Conservation (phyloP, 1,140 invertebrate species). For the Cephus cinctus region DNA sequence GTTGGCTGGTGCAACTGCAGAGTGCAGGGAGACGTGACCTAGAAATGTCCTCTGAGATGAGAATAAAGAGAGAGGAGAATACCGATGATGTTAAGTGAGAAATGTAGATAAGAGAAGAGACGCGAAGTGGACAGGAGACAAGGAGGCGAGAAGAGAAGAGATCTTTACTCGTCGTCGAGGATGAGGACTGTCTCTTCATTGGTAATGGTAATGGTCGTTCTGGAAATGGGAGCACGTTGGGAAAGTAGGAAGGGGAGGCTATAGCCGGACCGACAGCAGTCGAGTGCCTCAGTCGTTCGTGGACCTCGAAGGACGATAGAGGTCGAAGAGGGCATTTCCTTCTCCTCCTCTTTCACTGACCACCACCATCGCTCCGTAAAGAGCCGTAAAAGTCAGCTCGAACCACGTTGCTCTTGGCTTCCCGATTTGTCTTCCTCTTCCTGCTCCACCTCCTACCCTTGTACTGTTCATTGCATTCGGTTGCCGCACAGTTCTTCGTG, state of each 20-base stretch:
- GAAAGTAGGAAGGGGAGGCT: conserved; percentile 56
- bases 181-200: too few species aligned
- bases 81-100: too few species aligned
- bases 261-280: conserved; percentile 48
- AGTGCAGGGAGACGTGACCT: too few species aligned
- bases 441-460: conserved; percentile 23
- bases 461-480: conserved; percentile 14
- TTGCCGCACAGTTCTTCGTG: neutral
- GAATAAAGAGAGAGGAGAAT: too few species aligned
- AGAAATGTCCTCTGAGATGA: too few species aligned
- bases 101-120: too few species aligned
- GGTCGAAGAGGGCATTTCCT: conserved; percentile 52
- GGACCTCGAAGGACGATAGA: conserved; percentile 56
- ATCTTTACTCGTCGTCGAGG: too few species aligned
- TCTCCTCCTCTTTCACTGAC: conserved; percentile 32
- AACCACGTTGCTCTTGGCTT: neutral
- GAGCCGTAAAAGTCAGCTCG: neutral
- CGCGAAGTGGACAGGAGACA: too few species aligned
- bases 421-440: conserved; percentile 20
- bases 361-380: neutral
- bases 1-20: too few species aligned
- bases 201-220: conserved; percentile 32
- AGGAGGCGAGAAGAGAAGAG: too few species aligned
- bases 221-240: conserved; percentile 46
- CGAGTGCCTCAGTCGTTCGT: conserved; percentile 53